Base-by-base conservation (phyloP, 2,888 invertebrate genomes). In the Malthinus seriepunctatus region DNA sequence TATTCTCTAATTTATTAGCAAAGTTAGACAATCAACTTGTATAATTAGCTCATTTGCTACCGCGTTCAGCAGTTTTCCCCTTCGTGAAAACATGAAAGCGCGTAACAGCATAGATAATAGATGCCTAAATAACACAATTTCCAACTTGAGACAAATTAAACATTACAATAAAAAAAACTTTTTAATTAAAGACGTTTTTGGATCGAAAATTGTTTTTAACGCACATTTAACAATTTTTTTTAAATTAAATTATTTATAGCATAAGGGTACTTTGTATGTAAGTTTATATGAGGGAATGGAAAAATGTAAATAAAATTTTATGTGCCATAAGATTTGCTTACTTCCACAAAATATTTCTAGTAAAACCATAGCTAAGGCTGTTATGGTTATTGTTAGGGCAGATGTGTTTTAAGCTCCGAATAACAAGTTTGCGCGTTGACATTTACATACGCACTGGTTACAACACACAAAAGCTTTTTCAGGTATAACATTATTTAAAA, bases 401-500 rank as follows among this genome's bases (percentile, higher is more conserved):
- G 66, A 64, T 66, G 64, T 64, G 63, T 64, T 60, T 64, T 64
- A 66, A 59, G 61, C 52, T 57, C 57, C 55, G 60, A 63, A 60
- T 63, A 51, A 60, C 53, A 51, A 58, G 57, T 59, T 63, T 54
- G 53, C 60, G 62, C 53, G 49, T 44, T 60, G 60, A 60, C 63
- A 66, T 66, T 66, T 66, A 64, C 66, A 66, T 66, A 64, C 60
- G 62, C 53, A 65, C 65, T 62, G 60, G 62, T 60, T 67, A 65
- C 65, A 67, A 23, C 2, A 23, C 12, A 42, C 39, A 14, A 67
- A 68, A 63, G 68, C 65, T 65, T 63, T 51, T 63, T 59, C 67
- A 69, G 69, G 69, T 69, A 67, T 63, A 64, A 66, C 67, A 64
- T 69, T 69, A 66, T 66, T 70, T 69, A 65, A 67, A 69, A 71